phyloP scores from a whole-genome alignment of 2,113 vertebrate genomes.

The Xenotilapia leptura region DNA sequence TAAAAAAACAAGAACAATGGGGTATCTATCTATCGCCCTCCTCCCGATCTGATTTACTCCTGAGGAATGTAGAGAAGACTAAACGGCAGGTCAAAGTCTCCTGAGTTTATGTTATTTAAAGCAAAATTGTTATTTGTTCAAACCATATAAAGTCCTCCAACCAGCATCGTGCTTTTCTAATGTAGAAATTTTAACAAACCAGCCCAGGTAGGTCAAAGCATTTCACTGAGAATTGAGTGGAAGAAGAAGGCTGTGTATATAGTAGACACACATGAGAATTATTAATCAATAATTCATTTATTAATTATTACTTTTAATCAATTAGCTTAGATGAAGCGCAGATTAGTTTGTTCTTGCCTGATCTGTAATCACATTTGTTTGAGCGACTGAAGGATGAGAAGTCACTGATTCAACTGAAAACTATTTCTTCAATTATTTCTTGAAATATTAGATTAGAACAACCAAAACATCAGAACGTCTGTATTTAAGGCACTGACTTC shows the following conservation, averaged over 20 bases:
- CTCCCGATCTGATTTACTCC: not conserved
- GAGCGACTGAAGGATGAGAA: not conserved
- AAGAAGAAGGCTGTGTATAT: not conserved
- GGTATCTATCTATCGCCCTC: not conserved
- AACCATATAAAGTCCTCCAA: not conserved
- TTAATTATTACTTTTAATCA: not conserved
- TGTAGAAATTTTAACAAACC: accelerated
- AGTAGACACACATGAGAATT: not conserved
- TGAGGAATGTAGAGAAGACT: not conserved
- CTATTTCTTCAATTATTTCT: not conserved
- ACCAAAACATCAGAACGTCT: not conserved
- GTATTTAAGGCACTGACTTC: not conserved
- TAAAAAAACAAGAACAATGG: not conserved
- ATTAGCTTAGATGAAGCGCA: not conserved
- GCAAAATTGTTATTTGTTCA: not conserved
- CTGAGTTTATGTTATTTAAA: not conserved
- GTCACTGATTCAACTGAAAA: not conserved
- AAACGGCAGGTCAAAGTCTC: not conserved
- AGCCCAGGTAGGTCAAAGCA: not conserved
- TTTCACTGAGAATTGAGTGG: not conserved
- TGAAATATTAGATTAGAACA: not conserved
- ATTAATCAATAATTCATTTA: not conserved
- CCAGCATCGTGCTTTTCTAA: not conserved
- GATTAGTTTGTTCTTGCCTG: not conserved
- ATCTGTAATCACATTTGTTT: not conserved